These are phyloP conservation scores for Opisthograptis luteolata DNA, from an alignment of 2,888 invertebrate genomes.

Conservation along the genomic window DNA sequence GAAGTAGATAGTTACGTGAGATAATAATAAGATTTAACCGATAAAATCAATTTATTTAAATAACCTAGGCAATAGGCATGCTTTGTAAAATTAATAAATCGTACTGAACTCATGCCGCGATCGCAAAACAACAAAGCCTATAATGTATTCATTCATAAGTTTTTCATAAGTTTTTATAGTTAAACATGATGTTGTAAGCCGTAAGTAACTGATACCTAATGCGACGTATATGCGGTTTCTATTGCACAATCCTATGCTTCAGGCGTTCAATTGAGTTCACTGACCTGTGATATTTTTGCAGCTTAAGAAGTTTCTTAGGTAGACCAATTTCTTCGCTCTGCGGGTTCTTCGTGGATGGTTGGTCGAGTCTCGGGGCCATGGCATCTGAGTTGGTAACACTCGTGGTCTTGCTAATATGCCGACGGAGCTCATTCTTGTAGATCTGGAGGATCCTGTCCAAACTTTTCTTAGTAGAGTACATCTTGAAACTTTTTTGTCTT, in stretches of 20 bases:
- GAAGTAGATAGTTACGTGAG: too few species aligned
- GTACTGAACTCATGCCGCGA: too few species aligned
- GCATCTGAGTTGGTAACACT: slow-evolving; percentile 85
- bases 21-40: too few species aligned
- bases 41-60: too few species aligned
- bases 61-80: too few species aligned
- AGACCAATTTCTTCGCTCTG: slow-evolving; percentile 66
- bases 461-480: slow-evolving; percentile 74
- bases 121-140: too few species aligned
- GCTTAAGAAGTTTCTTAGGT: slow-evolving; percentile 77
- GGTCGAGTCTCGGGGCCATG: slow-evolving; percentile 79
- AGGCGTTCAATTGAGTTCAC: slow-evolving; percentile 67
- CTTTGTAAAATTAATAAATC: too few species aligned
- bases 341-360: slow-evolving; percentile 57
- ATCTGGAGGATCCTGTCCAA: slow-evolving; percentile 68
- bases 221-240: slow-evolving; percentile 31
- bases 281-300: slow-evolving; percentile 85
- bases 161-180: not conserved
- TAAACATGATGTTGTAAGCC: not conserved
- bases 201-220: not conserved
- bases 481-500: slow-evolving; percentile 43
- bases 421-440: slow-evolving; percentile 75
- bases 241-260: slow-evolving; percentile 59
- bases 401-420: slow-evolving; percentile 85
- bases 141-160: too few species aligned